A percentile compares a stretch with the other conserved stretches of the same genome.
Evolutionary conservation across 2,113 vertebrate species (phyloP).

Genomic region (Phocoena phocoena): DNA sequence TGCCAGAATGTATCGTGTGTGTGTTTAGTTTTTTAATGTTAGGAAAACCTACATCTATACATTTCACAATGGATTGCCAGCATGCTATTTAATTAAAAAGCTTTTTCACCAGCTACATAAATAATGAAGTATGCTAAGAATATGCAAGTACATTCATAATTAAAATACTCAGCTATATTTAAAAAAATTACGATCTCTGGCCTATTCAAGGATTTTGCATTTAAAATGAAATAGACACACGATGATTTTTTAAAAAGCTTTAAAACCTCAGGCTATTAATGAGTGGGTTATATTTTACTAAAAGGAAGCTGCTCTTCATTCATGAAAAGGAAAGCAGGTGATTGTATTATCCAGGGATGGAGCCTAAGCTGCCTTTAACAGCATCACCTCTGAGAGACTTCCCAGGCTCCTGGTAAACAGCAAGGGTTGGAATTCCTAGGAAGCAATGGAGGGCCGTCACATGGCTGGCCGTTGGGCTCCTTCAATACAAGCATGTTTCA

Average conservation of each 20-base stretch:
- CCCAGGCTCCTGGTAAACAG: neutral
- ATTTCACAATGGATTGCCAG: slow-evolving; percentile 77
- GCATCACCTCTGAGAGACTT: neutral
- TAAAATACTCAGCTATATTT: slow-evolving; percentile 74
- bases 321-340: slow-evolving; percentile 37
- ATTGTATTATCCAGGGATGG: neutral
- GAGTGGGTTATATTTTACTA: slow-evolving; percentile 37
- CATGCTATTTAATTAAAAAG: slow-evolving; percentile 80
- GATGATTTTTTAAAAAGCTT: slow-evolving; percentile 58
- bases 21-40: slow-evolving; percentile 42
- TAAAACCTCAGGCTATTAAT: slow-evolving; percentile 47
- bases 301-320: neutral
- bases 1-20: neutral
- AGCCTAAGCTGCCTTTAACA: neutral
- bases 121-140: slow-evolving; percentile 79
- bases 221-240: slow-evolving; percentile 64
- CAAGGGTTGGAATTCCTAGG: neutral
- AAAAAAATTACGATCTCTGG: slow-evolving; percentile 72
- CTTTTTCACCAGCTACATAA: slow-evolving; percentile 76
- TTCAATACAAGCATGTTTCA: neutral
- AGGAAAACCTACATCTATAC: slow-evolving; percentile 64
- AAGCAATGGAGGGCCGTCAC: neutral
- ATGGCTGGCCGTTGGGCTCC: neutral
- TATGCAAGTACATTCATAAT: slow-evolving; percentile 78
- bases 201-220: slow-evolving; percentile 64